Base-by-base conservation (phyloP, 2,113 vertebrate genomes). In the Sardina pilchardus region DNA sequence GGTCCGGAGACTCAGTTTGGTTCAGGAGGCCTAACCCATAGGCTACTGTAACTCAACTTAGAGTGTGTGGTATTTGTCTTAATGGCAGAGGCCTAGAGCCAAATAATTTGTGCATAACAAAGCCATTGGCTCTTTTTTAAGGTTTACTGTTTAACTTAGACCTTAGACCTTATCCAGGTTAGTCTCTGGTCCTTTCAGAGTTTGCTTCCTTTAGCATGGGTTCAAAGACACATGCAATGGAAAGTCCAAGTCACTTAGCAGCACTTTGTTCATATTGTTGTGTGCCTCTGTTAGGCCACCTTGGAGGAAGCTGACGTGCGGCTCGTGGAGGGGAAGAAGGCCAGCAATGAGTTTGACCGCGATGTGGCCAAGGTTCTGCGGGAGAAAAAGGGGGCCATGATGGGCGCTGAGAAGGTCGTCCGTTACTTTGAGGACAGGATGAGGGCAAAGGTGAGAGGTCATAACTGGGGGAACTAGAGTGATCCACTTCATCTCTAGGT, bases 351-450 rank as follows among this genome's bases (percentile, higher is more conserved):
- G 3, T 97, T 97, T 93, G 93, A 97, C 75, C 93, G 91, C 42
- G 93, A 95, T 43, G 88, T 96, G 4, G 82, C 91, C 81, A 94
- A 89, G 84, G 91, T 88, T 4, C 87, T 91, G 50, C 91, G 90
- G 85, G 92, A 91, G 83, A 94, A 94, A 89, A 94, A 91, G 88
- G 92, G 93, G 14, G 34, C 42, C 53, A 93, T 89, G n/a, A 90
- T 93, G 83, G 50, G 88, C 24, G 93, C 93, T 84, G 93, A 95
- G 81, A 96, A 94, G 86, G 85, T 96, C 84, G 88, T 94, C 87
- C 93, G 93, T 81, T 96, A 95, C 89, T 86, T 95, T 1, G 95
- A 95, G 82, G 92, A 95, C 50, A 91, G 86, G 91, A 95, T 93
- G 56, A 92, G 83, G 42, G 82, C 90, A 53, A 93, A 93, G 93